A percentile compares a stretch with the other conserved stretches of the same genome.
Evolutionary conservation across 2,888 invertebrate genomes (phyloP).

Genomic region (Balanococcus diminutus): DNA sequence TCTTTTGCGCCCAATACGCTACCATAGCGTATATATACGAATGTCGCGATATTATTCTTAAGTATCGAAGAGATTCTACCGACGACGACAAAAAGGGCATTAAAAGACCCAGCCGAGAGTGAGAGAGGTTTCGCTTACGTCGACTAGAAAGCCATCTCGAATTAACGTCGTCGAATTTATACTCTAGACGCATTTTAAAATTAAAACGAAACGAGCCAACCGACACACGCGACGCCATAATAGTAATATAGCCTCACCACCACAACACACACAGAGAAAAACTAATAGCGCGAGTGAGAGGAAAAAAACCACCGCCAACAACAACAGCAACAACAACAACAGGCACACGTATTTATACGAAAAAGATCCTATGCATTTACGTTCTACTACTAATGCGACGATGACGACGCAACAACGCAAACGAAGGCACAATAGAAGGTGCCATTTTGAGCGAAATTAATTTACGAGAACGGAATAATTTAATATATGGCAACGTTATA

Average conservation of each 20-base stretch:
- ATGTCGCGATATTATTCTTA: background rate
- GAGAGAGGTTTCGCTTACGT: background rate
- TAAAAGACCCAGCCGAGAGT: background rate
- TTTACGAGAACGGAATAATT: constrained; percentile 40
- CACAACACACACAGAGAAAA: background rate
- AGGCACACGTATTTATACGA: background rate
- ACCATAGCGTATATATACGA: background rate
- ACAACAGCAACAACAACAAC: background rate
- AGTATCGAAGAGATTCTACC: background rate
- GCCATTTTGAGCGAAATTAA: constrained; percentile 24
- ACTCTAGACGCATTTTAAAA: background rate
- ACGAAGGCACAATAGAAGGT: constrained; percentile 15
- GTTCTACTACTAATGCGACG: background rate
- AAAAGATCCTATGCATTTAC: constrained; percentile 7
- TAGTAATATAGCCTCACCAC: too few species aligned
- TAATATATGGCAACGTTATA: constrained; percentile 23
- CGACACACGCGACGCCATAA: background rate
- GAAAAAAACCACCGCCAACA: background rate
- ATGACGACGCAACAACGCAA: background rate
- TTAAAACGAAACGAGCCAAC: background rate
- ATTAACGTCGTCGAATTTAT: constrained; percentile 16
- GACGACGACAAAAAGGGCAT: background rate
- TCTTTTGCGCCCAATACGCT: background rate
- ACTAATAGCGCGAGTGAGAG: background rate
- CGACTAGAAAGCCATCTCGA: constrained; percentile 8